A percentile compares a stretch with the other conserved stretches of the same genome.
phyloP scores from a whole-genome alignment of 2,113 vertebrate species.

The Danionella cerebrum region DNA sequence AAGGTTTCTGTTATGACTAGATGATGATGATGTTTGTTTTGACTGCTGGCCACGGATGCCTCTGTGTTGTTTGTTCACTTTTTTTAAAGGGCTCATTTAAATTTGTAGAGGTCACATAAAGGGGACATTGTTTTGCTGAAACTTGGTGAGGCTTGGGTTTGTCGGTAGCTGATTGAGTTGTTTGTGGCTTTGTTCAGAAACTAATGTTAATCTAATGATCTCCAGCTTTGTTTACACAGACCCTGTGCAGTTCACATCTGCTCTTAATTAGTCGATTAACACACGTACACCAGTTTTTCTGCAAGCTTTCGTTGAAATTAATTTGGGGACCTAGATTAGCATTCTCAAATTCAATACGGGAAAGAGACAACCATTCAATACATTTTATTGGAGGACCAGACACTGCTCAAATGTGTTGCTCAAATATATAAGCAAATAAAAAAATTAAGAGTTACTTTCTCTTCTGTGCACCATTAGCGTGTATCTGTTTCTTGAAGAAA shows the following conservation, averaged over 20 bases:
- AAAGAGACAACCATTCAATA: too few relatives aligned
- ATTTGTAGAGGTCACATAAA: not conserved
- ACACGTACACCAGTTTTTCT: constrained; percentile 75
- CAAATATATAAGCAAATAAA: too few relatives aligned
- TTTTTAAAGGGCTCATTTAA: not conserved
- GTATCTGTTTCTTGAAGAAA: too few relatives aligned
- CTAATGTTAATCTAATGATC: constrained; percentile 65
- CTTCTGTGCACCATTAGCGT: too few relatives aligned
- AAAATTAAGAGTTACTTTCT: too few relatives aligned
- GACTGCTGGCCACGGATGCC: not conserved
- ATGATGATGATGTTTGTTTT: constrained; percentile 6
- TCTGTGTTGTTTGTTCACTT: not conserved
- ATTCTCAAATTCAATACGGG: too few relatives aligned
- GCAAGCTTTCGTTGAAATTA: constrained; percentile 74
- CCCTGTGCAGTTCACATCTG: constrained; percentile 91
- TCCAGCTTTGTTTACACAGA: constrained; percentile 97
- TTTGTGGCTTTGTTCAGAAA: constrained; percentile 8
- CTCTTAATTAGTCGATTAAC: constrained; percentile 90
- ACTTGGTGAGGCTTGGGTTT: not conserved
- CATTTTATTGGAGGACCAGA: too few relatives aligned
- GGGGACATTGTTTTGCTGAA: not conserved
- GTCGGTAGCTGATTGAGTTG: constrained; percentile 9
- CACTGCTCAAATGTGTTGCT: too few relatives aligned
- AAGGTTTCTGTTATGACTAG: not conserved
- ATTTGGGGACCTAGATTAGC: constrained; percentile 41